Conservation (phyloP, 2,888 invertebrate genomes). For the Sericinus montela region DNA sequence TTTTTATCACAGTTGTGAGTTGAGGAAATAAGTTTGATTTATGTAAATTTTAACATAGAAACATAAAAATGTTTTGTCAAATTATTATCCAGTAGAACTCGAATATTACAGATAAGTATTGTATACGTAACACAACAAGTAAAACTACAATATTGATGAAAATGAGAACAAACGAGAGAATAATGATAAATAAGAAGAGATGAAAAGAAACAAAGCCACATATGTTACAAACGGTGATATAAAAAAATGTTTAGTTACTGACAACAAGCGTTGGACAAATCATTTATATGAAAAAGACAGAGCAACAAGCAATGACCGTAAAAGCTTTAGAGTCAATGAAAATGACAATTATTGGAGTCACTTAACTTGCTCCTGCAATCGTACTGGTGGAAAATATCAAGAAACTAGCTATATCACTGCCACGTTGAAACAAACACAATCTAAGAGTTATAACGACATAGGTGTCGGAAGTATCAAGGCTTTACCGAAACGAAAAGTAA, state of each 20-base stretch:
- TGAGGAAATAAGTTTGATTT: too few relatives aligned
- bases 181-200: slow-evolving; percentile 46
- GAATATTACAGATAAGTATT: too few relatives aligned
- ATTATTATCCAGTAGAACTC: too few relatives aligned
- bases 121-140: not conserved
- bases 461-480: slow-evolving; percentile 50
- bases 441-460: slow-evolving; percentile 40
- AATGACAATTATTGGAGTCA: slow-evolving; percentile 20
- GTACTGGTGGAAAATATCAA: not conserved
- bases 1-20: too few relatives aligned
- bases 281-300: slow-evolving; percentile 20
- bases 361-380: slow-evolving; percentile 20
- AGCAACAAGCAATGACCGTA: not conserved
- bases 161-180: slow-evolving; percentile 28
- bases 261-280: slow-evolving; percentile 25
- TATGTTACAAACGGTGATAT: slow-evolving; percentile 38
- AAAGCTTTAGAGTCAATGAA: not conserved
- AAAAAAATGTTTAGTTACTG: slow-evolving; percentile 22
- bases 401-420: slow-evolving; percentile 8
- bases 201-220: slow-evolving; percentile 38
- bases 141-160: slow-evolving; percentile 6
- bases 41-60: too few relatives aligned
- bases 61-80: too few relatives aligned
- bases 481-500: slow-evolving; percentile 42
- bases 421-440: slow-evolving; percentile 5